Conservation (phyloP, 1,140 invertebrate genomes). For the Tribolium castaneum region DNA sequence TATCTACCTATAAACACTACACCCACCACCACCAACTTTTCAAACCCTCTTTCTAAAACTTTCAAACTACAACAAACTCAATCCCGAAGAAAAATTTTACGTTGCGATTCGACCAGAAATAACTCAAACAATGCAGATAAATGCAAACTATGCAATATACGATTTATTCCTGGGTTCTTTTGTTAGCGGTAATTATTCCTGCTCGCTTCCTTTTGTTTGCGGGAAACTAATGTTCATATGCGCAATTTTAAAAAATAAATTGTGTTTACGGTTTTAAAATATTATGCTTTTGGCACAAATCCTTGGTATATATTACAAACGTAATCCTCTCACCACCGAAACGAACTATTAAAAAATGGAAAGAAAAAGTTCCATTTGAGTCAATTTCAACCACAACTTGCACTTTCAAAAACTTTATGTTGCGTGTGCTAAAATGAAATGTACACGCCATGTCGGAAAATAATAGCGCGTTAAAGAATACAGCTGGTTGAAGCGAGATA, state of each 20-base stretch:
- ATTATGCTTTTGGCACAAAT: conserved; percentile 20
- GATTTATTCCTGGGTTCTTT: conserved; percentile 40
- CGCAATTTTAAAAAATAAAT: conserved; percentile 44
- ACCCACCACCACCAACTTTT: neutral
- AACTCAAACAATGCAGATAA: conserved; percentile 40
- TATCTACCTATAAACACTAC: conserved; percentile 17
- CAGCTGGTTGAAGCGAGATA: conserved; percentile 36
- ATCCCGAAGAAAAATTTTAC: conserved; percentile 3
- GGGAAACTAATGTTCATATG: conserved; percentile 41
- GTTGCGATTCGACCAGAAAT: conserved; percentile 5
- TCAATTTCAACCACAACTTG: neutral
- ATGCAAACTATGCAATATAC: conserved; percentile 42
- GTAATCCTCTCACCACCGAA: conserved; percentile 23
- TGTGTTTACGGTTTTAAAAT: conserved; percentile 40
- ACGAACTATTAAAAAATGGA: neutral
- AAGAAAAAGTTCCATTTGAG: conserved; percentile 11
- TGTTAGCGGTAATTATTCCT: conserved; percentile 39
- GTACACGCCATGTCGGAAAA: conserved; percentile 38
- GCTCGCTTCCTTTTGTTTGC: conserved; percentile 38
- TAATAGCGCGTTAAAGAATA: conserved; percentile 38
- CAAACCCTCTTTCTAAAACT: neutral
- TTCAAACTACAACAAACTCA: conserved; percentile 13
- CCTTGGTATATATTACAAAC: neutral
- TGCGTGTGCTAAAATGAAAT: conserved; percentile 44
- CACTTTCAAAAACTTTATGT: conserved; percentile 1